Evolutionary conservation across 2,888 invertebrate genomes (phyloP), one percentile per base, ranked within the genome.

Genomic region (Cabera pusaria): DNA sequence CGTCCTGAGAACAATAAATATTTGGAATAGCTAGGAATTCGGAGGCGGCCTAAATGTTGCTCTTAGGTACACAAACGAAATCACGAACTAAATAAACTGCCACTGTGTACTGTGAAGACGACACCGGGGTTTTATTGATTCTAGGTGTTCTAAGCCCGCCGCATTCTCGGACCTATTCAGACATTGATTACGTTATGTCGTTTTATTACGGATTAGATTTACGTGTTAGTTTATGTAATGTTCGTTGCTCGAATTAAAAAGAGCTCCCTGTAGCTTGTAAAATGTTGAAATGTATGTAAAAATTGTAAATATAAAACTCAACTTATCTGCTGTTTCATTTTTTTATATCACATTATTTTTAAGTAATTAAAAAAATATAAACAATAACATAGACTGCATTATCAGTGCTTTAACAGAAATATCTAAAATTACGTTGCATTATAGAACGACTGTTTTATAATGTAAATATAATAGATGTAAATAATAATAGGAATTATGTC

Each of bases 161-260:
- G 59, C 65, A 61, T 64, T 56, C 62, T 72, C 72, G 76, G 75
- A 72, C 73, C 70, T 73, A 72, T 76, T 84, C 72, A 76, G 84
- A 83, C 77, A 80, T 79, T 76, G 76, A 81, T 80, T 81, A 75
- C 69, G 74, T 76, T 72, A 72, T 67, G 79, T 77, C 79, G 80
- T 81, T 86, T 87, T 86, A 86, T 87, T 85, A 81, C 85, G 72
- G 77, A 77, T 82, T 85, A 87, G 88, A 87, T 86, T 83, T 79
- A 88, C 76, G 84, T 88, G 86, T 86, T 86, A 87, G 86, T 84
- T 81, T 79, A 86, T 84, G 85, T 87, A 86, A 86, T 86, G 86
- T 87, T 87, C 88, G 86, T 87, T 83, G 88, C 87, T 88, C 87
- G 87, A 87, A 87, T 87, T 81, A 87, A 87, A 88, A 87, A 80